Conservation (phyloP, 2,888 invertebrate species). For the Sinopyrophorus schimmeli region DNA sequence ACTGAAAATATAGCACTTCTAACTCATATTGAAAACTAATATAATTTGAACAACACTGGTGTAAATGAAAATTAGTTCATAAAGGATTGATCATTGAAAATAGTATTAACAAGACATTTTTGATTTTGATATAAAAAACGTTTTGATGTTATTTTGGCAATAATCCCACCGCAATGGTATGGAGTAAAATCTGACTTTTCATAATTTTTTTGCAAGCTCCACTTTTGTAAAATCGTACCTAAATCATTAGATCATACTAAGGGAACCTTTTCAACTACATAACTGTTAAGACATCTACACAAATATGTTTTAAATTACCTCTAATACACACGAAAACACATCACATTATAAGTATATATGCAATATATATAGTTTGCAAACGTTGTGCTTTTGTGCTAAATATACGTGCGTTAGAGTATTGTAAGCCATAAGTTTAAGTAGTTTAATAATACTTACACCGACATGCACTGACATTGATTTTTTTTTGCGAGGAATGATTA, state of each 20-base stretch:
- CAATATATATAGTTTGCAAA: slow-evolving; percentile 15
- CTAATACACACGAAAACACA: slow-evolving; percentile 25
- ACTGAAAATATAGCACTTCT: too few species aligned
- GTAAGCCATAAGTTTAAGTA: slow-evolving; percentile 18
- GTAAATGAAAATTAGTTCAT: too few species aligned
- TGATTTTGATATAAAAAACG: slow-evolving; percentile 3
- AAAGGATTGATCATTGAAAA: too few species aligned
- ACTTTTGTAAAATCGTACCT: too few species aligned
- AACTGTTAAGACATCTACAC: slow-evolving; percentile 23
- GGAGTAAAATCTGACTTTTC: too few species aligned
- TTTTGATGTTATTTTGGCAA: slow-evolving; percentile 4
- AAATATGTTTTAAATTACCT: slow-evolving; percentile 28
- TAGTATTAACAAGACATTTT: too few species aligned
- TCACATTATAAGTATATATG: slow-evolving; percentile 25
- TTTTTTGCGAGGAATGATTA: slow-evolving; percentile 22
- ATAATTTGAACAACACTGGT: too few species aligned
- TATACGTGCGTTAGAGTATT: slow-evolving; percentile 26
- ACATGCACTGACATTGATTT: slow-evolving; percentile 29
- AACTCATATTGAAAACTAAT: too few species aligned
- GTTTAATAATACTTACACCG: slow-evolving; percentile 17
- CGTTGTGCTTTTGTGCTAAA: slow-evolving; percentile 27
- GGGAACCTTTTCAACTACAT: slow-evolving; percentile 19
- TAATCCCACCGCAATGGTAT: too few species aligned
- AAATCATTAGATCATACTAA: too few species aligned
- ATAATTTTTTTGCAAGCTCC: too few species aligned